Conservation (phyloP, 2,797 vertebrate species). For the Oreonectes daqikongensis region DNA sequence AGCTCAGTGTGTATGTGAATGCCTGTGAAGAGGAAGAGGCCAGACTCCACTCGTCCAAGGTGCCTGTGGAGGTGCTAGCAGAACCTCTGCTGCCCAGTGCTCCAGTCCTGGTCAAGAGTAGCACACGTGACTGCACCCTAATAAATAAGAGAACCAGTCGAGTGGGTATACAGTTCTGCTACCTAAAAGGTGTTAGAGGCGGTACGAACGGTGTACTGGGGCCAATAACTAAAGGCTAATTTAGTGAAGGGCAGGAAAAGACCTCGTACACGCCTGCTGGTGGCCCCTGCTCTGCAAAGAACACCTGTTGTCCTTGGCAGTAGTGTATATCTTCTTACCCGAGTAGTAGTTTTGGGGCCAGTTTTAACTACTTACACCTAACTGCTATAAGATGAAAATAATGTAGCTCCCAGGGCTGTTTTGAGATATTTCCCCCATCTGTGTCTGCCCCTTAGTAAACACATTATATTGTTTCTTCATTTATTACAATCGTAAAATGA, state of each 20-base stretch:
- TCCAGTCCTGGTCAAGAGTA: slow-evolving; percentile 83
- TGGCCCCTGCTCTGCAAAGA: slow-evolving; percentile 19
- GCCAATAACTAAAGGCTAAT: slow-evolving; percentile 19
- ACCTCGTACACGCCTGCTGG: slow-evolving; percentile 60
- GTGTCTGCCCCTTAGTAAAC: background rate
- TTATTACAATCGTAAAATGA: too few species aligned
- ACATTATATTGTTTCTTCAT: too few species aligned
- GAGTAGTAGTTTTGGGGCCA: slow-evolving; percentile 37
- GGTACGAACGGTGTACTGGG: slow-evolving; percentile 55
- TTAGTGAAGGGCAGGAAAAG: slow-evolving; percentile 50
- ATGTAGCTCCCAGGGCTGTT: slow-evolving; percentile 37
- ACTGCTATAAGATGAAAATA: slow-evolving; percentile 1
- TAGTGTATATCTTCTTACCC: slow-evolving; percentile 48
- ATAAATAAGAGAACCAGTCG: slow-evolving; percentile 78
- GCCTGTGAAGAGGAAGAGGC: slow-evolving; percentile 70
- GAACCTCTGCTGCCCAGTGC: slow-evolving; percentile 76
- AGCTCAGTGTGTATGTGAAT: slow-evolving; percentile 48
- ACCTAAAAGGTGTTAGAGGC: slow-evolving; percentile 78
- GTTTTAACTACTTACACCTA: background rate
- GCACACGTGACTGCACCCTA: slow-evolving; percentile 82
- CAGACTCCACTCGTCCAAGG: slow-evolving; percentile 77
- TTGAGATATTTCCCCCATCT: background rate
- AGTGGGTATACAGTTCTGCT: slow-evolving; percentile 72
- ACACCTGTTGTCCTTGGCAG: slow-evolving; percentile 78
- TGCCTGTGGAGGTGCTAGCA: slow-evolving; percentile 76